These are phyloP conservation scores for Anastrepha ludens DNA, from an alignment of 1,140 invertebrate genomes.

Conservation along the genomic window DNA sequence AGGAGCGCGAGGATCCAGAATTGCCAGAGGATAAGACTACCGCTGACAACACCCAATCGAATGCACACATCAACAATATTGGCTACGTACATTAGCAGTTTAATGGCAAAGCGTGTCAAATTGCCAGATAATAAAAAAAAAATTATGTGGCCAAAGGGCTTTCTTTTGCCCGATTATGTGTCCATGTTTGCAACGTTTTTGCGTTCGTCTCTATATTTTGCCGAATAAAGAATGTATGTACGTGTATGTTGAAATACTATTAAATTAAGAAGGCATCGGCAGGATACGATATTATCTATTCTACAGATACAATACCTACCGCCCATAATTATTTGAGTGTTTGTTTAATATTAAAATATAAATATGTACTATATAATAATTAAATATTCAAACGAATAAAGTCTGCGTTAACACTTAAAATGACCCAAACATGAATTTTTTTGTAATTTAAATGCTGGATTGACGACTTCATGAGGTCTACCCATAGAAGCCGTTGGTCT, in stretches of 20 bases:
- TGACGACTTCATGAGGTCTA: too few relatives aligned
- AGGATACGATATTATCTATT: constrained; percentile 16
- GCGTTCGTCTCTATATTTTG: too few relatives aligned
- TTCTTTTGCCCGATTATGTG: too few relatives aligned
- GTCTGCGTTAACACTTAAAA: neutral
- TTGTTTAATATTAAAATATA: constrained; percentile 39
- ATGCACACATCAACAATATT: constrained; percentile 62
- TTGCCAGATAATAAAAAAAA: too few relatives aligned
- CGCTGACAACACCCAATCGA: constrained; percentile 68
- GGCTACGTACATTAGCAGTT: constrained; percentile 51
- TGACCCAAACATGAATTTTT: neutral
- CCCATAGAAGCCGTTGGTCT: too few relatives aligned
- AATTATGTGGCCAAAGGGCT: too few relatives aligned
- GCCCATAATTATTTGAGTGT: neutral
- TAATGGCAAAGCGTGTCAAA: neutral
- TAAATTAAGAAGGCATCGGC: constrained; percentile 19
- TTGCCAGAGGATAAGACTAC: constrained; percentile 66
- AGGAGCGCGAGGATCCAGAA: constrained; percentile 78
- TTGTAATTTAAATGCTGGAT: too few relatives aligned
- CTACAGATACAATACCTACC: constrained; percentile 42
- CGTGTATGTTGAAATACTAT: constrained; percentile 26
- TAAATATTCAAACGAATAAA: constrained; percentile 52
- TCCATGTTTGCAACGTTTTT: neutral
- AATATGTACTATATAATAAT: constrained; percentile 11
- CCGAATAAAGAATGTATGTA: neutral